phyloP scores from a whole-genome alignment of 2,888 invertebrate species.

The Aphodius granarius region DNA sequence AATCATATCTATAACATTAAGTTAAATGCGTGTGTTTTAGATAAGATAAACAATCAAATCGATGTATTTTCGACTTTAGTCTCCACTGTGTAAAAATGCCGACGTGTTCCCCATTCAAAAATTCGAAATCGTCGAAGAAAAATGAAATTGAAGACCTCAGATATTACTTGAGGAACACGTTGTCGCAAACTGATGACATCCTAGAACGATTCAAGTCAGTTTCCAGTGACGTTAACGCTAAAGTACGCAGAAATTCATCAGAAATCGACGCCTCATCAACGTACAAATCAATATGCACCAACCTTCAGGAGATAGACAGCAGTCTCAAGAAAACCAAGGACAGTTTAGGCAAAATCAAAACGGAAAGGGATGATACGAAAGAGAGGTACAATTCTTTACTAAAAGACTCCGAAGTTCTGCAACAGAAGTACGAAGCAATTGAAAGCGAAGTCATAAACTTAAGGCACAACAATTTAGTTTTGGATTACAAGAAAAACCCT shows the following conservation, averaged over 20 bases:
- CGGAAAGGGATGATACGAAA: constrained; percentile 3
- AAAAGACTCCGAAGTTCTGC: constrained; percentile 15
- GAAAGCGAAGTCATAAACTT: constrained; percentile 24
- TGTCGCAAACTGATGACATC: constrained; percentile 22
- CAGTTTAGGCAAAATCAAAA: constrained; percentile 7
- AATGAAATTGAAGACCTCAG: constrained; percentile 18
- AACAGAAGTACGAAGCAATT: constrained; percentile 10
- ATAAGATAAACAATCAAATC: not conserved
- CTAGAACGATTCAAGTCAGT: constrained; percentile 11
- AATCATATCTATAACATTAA: not conserved
- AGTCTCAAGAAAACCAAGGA: constrained; percentile 14
- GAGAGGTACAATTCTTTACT: constrained; percentile 16
- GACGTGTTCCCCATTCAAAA: constrained; percentile 16
- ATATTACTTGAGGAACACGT: constrained; percentile 22
- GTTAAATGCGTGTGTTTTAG: not conserved
- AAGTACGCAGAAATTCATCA: constrained; percentile 6
- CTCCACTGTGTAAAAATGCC: constrained; percentile 12
- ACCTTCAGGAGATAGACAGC: constrained; percentile 17
- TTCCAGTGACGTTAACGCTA: constrained; percentile 17
- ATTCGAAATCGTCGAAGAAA: constrained; percentile 1
- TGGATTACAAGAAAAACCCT: constrained; percentile 20
- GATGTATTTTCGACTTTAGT: not conserved
- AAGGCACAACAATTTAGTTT: constrained; percentile 22
- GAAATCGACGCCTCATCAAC: constrained; percentile 1
- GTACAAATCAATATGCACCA: constrained; percentile 16